Base-by-base conservation (phyloP, 2,888 invertebrate genomes). In the Allophyes oxyacanthae region DNA sequence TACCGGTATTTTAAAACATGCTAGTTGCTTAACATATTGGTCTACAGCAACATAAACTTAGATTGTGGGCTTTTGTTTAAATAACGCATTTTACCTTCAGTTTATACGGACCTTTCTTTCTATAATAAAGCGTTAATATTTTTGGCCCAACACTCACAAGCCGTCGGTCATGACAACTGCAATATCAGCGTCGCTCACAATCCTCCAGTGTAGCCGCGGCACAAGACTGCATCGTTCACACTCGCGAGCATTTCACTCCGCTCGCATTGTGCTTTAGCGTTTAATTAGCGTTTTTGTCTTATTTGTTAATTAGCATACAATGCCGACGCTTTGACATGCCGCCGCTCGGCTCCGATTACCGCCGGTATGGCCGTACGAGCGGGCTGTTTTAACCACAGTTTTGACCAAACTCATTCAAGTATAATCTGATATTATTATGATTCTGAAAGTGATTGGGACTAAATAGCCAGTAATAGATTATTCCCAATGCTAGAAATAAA, bases 201-300 rank as follows among this genome's bases (percentile, higher is more conserved):
- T 5, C 33, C 52, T 20, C 25, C 50, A 25, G 60, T 66, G 66
- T 60, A 10, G 8, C 10, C 58, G 0, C 36, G 11, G 72, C 50
- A 2, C 26, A 36, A 32, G 36, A 15, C 61, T 34, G 54, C 61
- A 8, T 38, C 38, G 46, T 26, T 11, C 30, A 20, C 15, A 20
- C 20, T 33, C 54, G 26, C 33, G 4, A 20, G 44, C 34, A 33
- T 36, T 43, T 30, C 34, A 2, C 26, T 32, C 13, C 32, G 49
- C 13, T 20, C 9, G 9, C 45, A 66, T 78, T 75, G 68, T 73
- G 52, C 43, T 41, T 41, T 11, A 25, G 48, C 54, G 62, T 75
- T 77, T 90, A 91, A 91, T 91, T 89, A 90, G 90, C 85, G 85
- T 83, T 81, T 83, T 86, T 84, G 71, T 73, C 59, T 77, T 77